phyloP scores from a whole-genome alignment of 2,113 vertebrate species.

The Buteo buteo region DNA sequence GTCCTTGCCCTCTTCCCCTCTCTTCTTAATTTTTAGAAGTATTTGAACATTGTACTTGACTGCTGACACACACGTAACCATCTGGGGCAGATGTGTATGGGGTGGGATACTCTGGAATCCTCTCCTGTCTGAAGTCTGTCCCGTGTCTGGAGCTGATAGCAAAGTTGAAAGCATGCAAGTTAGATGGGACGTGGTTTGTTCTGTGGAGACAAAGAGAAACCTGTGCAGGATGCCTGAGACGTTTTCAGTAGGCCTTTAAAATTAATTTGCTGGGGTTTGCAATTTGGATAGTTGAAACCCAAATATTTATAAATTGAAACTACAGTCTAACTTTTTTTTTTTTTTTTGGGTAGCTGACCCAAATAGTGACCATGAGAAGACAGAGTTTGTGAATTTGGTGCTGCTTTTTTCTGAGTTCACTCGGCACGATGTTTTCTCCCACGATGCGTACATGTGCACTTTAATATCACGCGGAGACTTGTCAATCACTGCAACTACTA shows the following conservation, averaged over 20 bases:
- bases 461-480: conserved; percentile 76
- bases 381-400: conserved; percentile 77
- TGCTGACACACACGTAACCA: neutral
- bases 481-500: conserved; percentile 37
- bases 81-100: neutral
- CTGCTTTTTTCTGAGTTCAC: conserved; percentile 80
- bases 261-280: neutral
- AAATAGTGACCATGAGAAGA: conserved; percentile 73
- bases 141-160: neutral
- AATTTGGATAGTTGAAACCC: neutral
- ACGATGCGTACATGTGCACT: conserved; percentile 79
- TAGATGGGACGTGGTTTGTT: neutral
- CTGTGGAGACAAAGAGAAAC: neutral
- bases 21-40: neutral
- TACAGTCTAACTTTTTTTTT: neutral
- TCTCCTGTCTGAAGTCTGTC: neutral
- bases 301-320: neutral
- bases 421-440: conserved; percentile 76
- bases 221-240: too few relatives aligned
- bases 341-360: conserved; percentile 62
- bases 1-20: neutral
- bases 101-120: neutral
- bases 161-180: neutral
- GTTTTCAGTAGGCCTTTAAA: neutral
- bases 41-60: neutral